Evolutionary conservation across 2,797 vertebrate genomes (phyloP).

Genomic region (Cyclura pinguis): DNA sequence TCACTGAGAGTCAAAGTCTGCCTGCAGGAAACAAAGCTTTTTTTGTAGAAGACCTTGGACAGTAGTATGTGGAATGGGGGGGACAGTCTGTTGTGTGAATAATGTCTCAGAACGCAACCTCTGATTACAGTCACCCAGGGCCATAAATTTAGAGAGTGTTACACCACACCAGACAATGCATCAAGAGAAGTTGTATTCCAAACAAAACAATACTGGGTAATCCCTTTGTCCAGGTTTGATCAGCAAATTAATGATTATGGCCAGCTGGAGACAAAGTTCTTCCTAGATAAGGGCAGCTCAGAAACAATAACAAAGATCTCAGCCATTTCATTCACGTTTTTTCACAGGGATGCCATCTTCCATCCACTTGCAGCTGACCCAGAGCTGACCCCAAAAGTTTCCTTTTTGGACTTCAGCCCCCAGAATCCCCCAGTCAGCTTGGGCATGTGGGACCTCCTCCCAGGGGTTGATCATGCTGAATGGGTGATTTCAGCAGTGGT

Average conservation of each 20-base stretch:
- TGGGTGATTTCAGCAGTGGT: too few relatives aligned
- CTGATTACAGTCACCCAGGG: not conserved
- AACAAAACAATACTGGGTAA: accelerated
- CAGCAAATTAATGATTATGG: not conserved
- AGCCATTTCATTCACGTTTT: not conserved
- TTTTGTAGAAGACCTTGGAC: not conserved
- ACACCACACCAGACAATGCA: accelerated
- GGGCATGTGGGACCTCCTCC: too few relatives aligned
- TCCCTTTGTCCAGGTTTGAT: not conserved
- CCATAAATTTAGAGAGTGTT: accelerated
- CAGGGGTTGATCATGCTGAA: too few relatives aligned
- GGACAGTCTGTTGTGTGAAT: not conserved
- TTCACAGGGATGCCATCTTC: not conserved
- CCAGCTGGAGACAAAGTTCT: not conserved
- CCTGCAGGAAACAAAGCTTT: conserved; percentile 8
- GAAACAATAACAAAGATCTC: not conserved
- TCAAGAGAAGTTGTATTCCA: not conserved
- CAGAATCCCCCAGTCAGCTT: too few relatives aligned
- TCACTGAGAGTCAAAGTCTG: conserved; percentile 30
- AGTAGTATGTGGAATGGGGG: not conserved
- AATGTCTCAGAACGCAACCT: not conserved
- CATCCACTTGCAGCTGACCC: not conserved
- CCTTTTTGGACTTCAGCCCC: too few relatives aligned
- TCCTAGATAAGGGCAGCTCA: not conserved
- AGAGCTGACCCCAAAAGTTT: too few relatives aligned